Evolutionary conservation across 2,113 vertebrate genomes (phyloP).

Genomic region (Cinclus mexicanus): DNA sequence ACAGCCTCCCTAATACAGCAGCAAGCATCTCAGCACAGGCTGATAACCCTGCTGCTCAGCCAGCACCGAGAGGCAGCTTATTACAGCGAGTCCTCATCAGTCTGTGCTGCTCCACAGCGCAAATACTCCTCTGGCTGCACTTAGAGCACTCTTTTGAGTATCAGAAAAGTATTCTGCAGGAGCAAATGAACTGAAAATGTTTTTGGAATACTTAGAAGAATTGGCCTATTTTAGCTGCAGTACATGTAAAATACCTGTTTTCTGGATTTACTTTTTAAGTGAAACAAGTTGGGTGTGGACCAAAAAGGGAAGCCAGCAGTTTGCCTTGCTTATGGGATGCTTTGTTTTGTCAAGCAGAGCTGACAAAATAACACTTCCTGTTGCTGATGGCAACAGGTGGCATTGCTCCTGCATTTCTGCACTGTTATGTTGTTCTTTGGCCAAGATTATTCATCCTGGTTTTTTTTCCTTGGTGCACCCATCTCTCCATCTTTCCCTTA

Average conservation of each 20-base stretch:
- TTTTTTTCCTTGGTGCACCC: neutral
- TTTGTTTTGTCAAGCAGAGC: neutral
- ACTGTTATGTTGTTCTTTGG: neutral
- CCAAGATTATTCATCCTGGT: neutral
- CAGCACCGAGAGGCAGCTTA: accelerated
- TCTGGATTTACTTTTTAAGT: neutral
- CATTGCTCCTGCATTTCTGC: neutral
- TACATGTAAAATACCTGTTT: neutral
- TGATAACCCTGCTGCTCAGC: neutral
- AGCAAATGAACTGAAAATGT: neutral
- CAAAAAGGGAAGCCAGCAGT: neutral
- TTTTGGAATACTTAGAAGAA: neutral
- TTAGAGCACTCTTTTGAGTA: neutral
- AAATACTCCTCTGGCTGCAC: neutral
- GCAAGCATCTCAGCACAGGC: accelerated
- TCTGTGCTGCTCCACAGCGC: neutral
- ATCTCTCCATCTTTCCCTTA: neutral
- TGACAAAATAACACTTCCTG: neutral
- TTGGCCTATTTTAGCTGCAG: neutral
- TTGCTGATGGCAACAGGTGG: neutral
- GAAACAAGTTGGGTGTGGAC: neutral
- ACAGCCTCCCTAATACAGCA: accelerated
- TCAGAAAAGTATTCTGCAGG: neutral
- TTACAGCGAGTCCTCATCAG: neutral
- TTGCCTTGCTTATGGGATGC: neutral